Conservation (phyloP, 2,113 vertebrate genomes). For the Nicator chloris region DNA sequence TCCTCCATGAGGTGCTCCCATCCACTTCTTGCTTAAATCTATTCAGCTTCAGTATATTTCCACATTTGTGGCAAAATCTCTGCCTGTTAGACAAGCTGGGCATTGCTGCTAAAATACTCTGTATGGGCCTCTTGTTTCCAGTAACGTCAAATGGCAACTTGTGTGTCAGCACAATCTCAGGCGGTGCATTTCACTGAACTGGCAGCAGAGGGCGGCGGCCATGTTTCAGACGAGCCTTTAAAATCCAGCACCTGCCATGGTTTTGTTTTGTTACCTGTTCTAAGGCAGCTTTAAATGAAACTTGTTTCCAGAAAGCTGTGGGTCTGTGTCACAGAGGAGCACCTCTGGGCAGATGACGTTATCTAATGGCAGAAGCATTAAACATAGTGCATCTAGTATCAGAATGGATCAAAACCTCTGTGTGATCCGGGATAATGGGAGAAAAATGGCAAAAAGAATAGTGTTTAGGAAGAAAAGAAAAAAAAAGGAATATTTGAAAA, state of each 20-base stretch:
- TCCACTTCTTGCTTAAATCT: neutral
- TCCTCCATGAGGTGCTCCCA: neutral
- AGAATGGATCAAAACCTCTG: neutral
- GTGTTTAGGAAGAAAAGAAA: neutral
- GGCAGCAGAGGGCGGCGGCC: conserved; percentile 26
- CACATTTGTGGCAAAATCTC: neutral
- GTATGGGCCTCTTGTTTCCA: neutral
- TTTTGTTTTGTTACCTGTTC: neutral
- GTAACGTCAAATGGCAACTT: neutral
- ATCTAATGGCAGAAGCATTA: neutral
- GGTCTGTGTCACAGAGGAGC: neutral
- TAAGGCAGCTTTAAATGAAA: neutral
- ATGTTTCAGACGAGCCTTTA: neutral
- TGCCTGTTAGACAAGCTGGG: neutral
- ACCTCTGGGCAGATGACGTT: neutral
- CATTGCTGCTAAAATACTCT: neutral
- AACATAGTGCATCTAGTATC: neutral
- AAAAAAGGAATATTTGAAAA: neutral
- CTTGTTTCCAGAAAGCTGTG: neutral
- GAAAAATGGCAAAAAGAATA: neutral
- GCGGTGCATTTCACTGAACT: neutral
- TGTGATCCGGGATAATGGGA: neutral
- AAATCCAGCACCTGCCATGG: neutral
- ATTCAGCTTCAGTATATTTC: neutral
- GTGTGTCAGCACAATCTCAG: neutral